A percentile compares a stretch with the other conserved stretches of the same genome.
Evolutionary conservation across 2,113 vertebrate species (phyloP).

Genomic region (Pristiophorus japonicus): DNA sequence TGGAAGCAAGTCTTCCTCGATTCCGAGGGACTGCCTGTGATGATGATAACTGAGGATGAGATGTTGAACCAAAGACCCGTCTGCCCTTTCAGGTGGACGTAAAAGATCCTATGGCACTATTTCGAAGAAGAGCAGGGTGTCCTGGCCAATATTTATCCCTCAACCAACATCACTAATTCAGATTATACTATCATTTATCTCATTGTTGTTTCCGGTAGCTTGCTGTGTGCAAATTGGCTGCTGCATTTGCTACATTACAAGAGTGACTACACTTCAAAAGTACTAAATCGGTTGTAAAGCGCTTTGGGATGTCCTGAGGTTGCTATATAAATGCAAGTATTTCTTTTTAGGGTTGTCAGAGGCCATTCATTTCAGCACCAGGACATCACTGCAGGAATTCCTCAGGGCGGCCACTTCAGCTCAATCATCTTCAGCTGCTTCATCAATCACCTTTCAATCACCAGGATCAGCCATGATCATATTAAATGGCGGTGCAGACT

Average conservation of each 20-base stretch:
- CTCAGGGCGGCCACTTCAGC: not conserved
- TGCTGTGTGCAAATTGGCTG: not conserved
- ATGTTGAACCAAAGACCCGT: not conserved
- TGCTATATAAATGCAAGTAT: not conserved
- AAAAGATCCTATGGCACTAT: not conserved
- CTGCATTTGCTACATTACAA: not conserved
- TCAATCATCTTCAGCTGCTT: not conserved
- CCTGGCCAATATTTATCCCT: not conserved
- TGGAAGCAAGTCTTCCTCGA: no score
- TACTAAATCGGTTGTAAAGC: no score
- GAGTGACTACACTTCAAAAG: not conserved
- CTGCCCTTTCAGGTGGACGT: not conserved
- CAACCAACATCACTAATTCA: not conserved
- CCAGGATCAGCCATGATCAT: no score
- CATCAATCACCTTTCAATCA: not conserved
- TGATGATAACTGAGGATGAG: no score
- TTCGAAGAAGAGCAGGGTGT: not conserved
- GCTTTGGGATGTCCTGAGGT: not conserved
- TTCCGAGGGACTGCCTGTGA: no score
- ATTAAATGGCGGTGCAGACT: no score
- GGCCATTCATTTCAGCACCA: not conserved
- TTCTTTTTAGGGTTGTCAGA: not conserved
- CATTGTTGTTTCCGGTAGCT: not conserved
- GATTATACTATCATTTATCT: not conserved
- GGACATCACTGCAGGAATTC: not conserved